A percentile compares a stretch with the other conserved stretches of the same genome.
phyloP scores from a whole-genome alignment of 2,113 vertebrate species.

The Prochilodus magdalenae region DNA sequence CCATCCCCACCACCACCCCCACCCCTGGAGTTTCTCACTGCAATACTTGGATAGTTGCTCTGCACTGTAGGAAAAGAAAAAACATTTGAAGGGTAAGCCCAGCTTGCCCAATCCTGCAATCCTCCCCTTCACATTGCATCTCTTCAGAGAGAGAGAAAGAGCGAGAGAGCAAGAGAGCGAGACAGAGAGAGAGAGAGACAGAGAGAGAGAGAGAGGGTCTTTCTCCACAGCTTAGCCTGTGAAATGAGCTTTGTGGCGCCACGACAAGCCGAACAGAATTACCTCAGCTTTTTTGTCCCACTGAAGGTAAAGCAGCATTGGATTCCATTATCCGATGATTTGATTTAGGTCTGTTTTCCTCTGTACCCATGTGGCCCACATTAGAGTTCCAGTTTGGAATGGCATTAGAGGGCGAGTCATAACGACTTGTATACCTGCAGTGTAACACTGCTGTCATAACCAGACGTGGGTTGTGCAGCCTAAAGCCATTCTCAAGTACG shows the following conservation, averaged over 20 bases:
- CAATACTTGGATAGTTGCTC: neutral
- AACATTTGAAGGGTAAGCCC: neutral
- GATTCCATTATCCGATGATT: slow-evolving; percentile 45
- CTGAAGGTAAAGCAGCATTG: slow-evolving; percentile 31
- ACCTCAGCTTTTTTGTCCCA: slow-evolving; percentile 27
- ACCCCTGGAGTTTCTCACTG: neutral
- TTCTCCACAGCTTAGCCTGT: neutral
- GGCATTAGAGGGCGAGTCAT: neutral
- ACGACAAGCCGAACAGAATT: slow-evolving; percentile 7
- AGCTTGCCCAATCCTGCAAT: neutral
- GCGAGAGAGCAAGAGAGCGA: too few species aligned
- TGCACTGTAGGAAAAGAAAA: neutral
- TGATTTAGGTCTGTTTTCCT: slow-evolving; percentile 37
- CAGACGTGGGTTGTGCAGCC: neutral
- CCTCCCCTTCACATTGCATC: slow-evolving; percentile 9
- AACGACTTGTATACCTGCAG: neutral
- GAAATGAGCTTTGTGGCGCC: slow-evolving; percentile 22
- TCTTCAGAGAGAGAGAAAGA: neutral
- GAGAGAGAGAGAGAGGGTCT: neutral
- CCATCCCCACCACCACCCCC: neutral
- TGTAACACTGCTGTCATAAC: neutral
- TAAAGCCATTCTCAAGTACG: neutral
- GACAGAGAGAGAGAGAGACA: neutral
- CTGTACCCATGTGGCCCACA: neutral
- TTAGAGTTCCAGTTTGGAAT: neutral